Evolutionary conservation across 92 coral and sea anemone genomes (phyloP).

Genomic region (Palythoa caribaeorum): DNA sequence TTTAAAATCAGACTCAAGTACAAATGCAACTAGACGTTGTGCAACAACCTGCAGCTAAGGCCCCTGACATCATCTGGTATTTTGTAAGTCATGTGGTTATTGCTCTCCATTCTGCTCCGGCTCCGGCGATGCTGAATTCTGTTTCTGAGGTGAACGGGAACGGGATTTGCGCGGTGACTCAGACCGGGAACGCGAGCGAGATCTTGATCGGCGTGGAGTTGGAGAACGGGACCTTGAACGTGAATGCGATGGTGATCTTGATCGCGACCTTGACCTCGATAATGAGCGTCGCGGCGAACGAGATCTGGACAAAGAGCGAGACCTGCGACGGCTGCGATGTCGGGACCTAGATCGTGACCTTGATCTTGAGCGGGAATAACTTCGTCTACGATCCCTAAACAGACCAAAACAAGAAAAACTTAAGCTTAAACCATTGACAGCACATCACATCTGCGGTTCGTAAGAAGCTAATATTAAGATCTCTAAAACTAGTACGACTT

Average conservation of each 20-base stretch:
- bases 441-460: not conserved
- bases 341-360: slow-evolving; percentile 65
- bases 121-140: slow-evolving; percentile 60
- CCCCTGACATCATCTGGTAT: not conserved
- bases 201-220: slow-evolving; percentile 65
- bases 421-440: no score
- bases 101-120: slow-evolving; percentile 55
- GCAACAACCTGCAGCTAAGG: not conserved
- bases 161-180: slow-evolving; percentile 68
- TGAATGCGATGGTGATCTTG: slow-evolving; percentile 74
- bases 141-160: slow-evolving; percentile 63
- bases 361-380: slow-evolving; percentile 21
- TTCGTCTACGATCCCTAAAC: slow-evolving; percentile 38
- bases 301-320: slow-evolving; percentile 74
- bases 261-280: slow-evolving; percentile 71
- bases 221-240: slow-evolving; percentile 66
- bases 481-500: not conserved
- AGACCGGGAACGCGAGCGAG: slow-evolving; percentile 70
- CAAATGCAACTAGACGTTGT: not conserved
- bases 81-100: not conserved
- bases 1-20: not conserved
- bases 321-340: slow-evolving; percentile 63
- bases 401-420: not conserved
- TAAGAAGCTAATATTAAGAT: not conserved
- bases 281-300: slow-evolving; percentile 73